phyloP scores from a whole-genome alignment of 2,113 vertebrate species.

The zebrafish (Danio rerio) region GRCz12tu NC_133188.1:26660501-26661000 shows the following conservation, averaged over 20 bases:
- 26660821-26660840: neutral
- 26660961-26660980: neutral
- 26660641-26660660: slow-evolving; percentile 36
- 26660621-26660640: slow-evolving; percentile 14
- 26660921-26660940: slow-evolving; percentile 17
- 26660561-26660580: slow-evolving; percentile 31
- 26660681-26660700: slow-evolving; percentile 52
- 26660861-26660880: neutral
- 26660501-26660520: slow-evolving; percentile 2
- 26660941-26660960: neutral
- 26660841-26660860: slow-evolving; percentile 12
- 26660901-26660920: slow-evolving; percentile 28
- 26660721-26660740: slow-evolving; percentile 53
- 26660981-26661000: neutral
- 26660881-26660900: slow-evolving; percentile 6
- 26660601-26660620: slow-evolving; percentile 7
- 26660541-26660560: slow-evolving; percentile 3
- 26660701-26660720: slow-evolving; percentile 47
- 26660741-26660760: slow-evolving; percentile 49
- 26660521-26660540: slow-evolving; percentile 27
- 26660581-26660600: slow-evolving; percentile 30
- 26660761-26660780: slow-evolving; percentile 46
- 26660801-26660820: slow-evolving; percentile 10
- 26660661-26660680: slow-evolving; percentile 41
- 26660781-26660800: slow-evolving; percentile 48